Evolutionary conservation across 2,113 vertebrate species (phyloP).

Genomic region (Pteronura brasiliensis): DNA sequence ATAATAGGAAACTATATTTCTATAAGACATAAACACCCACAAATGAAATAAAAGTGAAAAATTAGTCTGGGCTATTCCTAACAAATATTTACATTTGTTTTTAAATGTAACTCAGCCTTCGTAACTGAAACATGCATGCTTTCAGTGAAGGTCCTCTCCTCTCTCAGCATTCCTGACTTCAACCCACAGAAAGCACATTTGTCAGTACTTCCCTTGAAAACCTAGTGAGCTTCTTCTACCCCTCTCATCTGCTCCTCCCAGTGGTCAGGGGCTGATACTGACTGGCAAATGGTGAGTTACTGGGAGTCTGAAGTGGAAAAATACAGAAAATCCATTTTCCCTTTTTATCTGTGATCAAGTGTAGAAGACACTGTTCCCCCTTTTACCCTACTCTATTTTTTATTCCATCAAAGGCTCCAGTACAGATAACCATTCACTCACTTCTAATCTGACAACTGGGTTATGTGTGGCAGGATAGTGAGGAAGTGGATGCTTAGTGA

Average conservation of each 20-base stretch:
- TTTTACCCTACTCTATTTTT: background rate
- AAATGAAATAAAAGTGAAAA: background rate
- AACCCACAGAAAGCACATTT: background rate
- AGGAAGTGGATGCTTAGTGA: background rate
- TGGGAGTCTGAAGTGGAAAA: background rate
- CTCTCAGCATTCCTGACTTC: background rate
- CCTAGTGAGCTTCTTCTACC: background rate
- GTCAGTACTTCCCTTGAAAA: background rate
- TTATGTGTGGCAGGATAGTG: background rate
- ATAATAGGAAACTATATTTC: background rate
- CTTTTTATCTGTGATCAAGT: constrained; percentile 8
- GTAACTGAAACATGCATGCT: background rate
- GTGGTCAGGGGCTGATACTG: background rate
- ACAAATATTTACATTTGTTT: background rate
- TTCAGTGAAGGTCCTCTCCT: background rate
- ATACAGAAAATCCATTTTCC: background rate
- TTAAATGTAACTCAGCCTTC: background rate
- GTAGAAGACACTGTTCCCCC: background rate
- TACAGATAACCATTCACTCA: background rate
- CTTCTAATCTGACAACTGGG: background rate
- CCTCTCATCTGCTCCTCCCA: background rate
- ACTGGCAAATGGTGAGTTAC: background rate
- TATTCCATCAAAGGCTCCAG: background rate
- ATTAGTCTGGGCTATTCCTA: background rate
- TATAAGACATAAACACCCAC: background rate